Evolutionary conservation across 2,113 vertebrate species (phyloP).

Genomic region (Syngnathus typhle): DNA sequence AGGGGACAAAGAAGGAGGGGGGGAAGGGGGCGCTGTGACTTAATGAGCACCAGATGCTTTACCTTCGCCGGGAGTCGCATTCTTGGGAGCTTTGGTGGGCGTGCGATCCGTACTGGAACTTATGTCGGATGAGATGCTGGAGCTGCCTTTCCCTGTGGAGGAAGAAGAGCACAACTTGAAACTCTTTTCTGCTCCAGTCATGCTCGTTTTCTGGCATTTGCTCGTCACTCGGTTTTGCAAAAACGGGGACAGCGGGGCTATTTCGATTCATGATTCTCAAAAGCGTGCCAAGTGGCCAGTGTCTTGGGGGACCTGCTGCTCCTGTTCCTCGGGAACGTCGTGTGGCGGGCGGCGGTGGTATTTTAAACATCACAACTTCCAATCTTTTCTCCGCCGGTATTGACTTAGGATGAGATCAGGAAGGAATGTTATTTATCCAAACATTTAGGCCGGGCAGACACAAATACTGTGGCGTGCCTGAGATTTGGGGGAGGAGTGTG

Average conservation of each 20-base stretch:
- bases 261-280: background rate
- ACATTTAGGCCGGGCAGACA: conserved; percentile 39
- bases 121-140: conserved; percentile 99
- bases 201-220: background rate
- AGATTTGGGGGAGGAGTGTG: conserved; percentile 6
- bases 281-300: background rate
- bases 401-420: conserved; percentile 56
- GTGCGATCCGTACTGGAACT: conserved; percentile 99
- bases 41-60: conserved; percentile 82
- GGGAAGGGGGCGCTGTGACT: conserved; percentile 35
- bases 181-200: background rate
- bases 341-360: conserved; percentile 26
- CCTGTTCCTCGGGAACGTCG: background rate
- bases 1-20: conserved; percentile 17
- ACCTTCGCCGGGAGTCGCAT: conserved; percentile 98
- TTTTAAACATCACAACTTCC: conserved; percentile 43
- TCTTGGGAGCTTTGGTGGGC: conserved; percentile 90
- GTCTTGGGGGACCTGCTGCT: background rate
- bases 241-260: background rate
- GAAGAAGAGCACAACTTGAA: conserved; percentile 7
- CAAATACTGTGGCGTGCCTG: conserved; percentile 14
- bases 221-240: background rate
- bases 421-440: conserved; percentile 64
- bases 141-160: conserved; percentile 93
- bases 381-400: conserved; percentile 49